These are phyloP conservation scores for Myotis vivesi DNA, from an alignment of 2,797 vertebrate genomes.

Conservation along the genomic window DNA sequence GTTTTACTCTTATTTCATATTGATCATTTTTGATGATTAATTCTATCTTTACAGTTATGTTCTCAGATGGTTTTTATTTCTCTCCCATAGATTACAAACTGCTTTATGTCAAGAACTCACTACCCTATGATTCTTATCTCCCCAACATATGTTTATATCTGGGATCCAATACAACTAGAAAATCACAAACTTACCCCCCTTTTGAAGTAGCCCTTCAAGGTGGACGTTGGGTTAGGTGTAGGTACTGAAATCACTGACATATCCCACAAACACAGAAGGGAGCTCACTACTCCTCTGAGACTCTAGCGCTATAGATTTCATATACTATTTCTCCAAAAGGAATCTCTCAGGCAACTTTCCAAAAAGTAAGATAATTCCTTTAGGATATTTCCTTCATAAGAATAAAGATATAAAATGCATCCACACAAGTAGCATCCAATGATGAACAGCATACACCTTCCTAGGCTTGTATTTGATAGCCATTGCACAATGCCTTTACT, in stretches of 20 bases:
- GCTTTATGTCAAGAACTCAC: neutral
- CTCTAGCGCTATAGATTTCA: neutral
- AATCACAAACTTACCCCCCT: neutral
- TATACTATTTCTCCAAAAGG: neutral
- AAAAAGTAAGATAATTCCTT: neutral
- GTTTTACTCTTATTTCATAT: neutral
- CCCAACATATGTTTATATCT: neutral
- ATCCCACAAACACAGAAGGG: neutral
- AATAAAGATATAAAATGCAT: neutral
- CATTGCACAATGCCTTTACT: neutral
- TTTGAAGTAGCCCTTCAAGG: neutral
- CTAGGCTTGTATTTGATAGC: neutral
- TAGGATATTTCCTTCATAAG: neutral
- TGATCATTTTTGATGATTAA: neutral
- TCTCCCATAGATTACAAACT: neutral
- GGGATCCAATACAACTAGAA: neutral
- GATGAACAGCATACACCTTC: neutral
- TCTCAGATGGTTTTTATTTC: neutral
- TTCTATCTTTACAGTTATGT: neutral
- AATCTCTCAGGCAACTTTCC: neutral
- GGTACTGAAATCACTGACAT: neutral
- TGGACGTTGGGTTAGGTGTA: neutral
- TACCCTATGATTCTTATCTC: neutral
- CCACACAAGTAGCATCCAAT: neutral
- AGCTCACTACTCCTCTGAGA: neutral